Conservation (phyloP, 2,888 invertebrate genomes). For the Sclerodermus sp. region DNA sequence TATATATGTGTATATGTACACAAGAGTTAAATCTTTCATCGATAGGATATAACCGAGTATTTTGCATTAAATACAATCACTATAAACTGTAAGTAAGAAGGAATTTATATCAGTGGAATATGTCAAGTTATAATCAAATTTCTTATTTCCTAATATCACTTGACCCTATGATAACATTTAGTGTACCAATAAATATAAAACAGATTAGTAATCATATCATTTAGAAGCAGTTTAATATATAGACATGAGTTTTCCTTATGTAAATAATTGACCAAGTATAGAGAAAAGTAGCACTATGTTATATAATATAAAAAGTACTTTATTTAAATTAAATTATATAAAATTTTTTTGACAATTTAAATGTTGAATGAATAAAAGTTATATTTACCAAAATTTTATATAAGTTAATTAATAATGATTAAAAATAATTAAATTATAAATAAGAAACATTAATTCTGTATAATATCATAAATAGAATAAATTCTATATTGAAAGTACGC, state of each 20-base stretch:
- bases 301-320: neutral
- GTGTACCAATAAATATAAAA: neutral
- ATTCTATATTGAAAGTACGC: slow-evolving; percentile 2
- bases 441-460: too few relatives aligned
- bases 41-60: slow-evolving; percentile 22
- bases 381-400: too few relatives aligned
- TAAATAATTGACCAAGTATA: too few relatives aligned
- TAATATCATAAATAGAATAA: neutral
- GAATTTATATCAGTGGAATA: slow-evolving; percentile 24
- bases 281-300: neutral
- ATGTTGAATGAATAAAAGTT: too few relatives aligned
- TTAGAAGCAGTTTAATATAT: neutral
- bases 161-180: slow-evolving; percentile 44
- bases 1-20: neutral
- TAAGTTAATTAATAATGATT: too few relatives aligned
- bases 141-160: slow-evolving; percentile 23
- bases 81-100: slow-evolving; percentile 21
- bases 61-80: slow-evolving; percentile 10
- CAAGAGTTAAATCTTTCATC: slow-evolving; percentile 1
- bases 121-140: slow-evolving; percentile 20
- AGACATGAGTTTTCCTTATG: neutral
- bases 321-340: neutral
- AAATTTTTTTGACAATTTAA: too few relatives aligned
- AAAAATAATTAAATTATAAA: too few relatives aligned
- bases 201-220: neutral